Base-by-base conservation (phyloP, 2,888 invertebrate species). In the Geotrupes spiniger region DNA sequence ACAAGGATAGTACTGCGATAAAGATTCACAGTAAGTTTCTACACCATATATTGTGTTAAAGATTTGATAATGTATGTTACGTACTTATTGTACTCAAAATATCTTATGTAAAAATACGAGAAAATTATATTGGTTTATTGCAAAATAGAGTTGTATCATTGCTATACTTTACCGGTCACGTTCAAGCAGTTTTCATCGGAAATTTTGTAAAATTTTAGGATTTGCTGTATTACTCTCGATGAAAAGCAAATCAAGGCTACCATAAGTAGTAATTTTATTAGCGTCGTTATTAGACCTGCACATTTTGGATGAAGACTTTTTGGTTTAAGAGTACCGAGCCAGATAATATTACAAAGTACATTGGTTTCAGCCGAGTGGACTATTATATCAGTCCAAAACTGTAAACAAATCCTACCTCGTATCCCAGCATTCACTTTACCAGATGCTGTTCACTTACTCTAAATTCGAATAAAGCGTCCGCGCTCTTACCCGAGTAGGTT, bases 311-410 rank as follows among this genome's bases (percentile, higher is more conserved):
- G 36, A 14, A 49, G 16, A 3, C n/a, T 17, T 40, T 25, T 38
- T 6, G 49, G 49, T 12, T 43, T 49, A 10, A 49, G n/a, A 1
- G 39, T 43, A 11, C 49, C 43, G 8, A 49, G 14, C 39, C 43
- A 49, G 9, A 49, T 49, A 21, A 38, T 15, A 15, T 33, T 42
- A 4, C 26, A 16, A 1, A 43, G 4, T 2, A 39, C 39, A 9
- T 42, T 43, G 26, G 36, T 33, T 28, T 39, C 38, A 8, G 43
- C 12, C 2, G 49, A 17, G 17, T 43, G 43, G n/a, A 43, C 9
- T 6, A 43, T 31, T 36, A 44, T 43, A n/a, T 39, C 43, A 10
- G 39, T 36, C 49, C 49, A 43, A 33, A 42, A 36, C 41, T 46
- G 36, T 4, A 21, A 21, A 21, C 3, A 4, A 21, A 21, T 4